Evolutionary conservation across 2,113 vertebrate genomes (phyloP), one percentile per base, ranked within the genome.

Genomic region (Aptenodytes patagonicus): DNA sequence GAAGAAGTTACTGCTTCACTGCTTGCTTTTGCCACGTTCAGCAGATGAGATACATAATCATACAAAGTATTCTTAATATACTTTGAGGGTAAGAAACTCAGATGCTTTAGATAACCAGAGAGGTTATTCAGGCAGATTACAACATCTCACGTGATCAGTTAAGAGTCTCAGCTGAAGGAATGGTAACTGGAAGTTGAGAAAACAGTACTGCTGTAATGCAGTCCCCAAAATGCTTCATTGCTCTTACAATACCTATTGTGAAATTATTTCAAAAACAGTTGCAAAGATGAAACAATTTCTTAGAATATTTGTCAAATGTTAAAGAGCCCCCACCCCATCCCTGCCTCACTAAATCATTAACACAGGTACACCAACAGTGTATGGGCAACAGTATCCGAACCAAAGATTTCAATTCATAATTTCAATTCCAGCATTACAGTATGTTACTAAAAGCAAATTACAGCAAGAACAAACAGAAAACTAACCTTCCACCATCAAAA

Each of bases 341-440:
- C 44, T 22, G 51, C 52, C 81, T 55, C 85, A 42, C 17, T 9
- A 32, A 16, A 21, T 15, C 51, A 8, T 24, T 32, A 46, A 25
- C n/a, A 25, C 25, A 3, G 61, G 24, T 3, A 51, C 19, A 40
- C 5, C 0, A 2, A 7, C 1, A 28, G 46, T 0, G 4, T 5
- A 17, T 2, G 34, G 34, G n/a, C 29, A 65, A 47, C 46, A 17
- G 61, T 1, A 46, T 2, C 34, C 2, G 1, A 44, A 28, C 7
- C 34, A 49, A 47, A 71, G 46, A 11, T 11, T 83, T 24, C 55
- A 31, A 36, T 9, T 21, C 25, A 11, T 17, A 3, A 54, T n/a
- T 82, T 40, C 36, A 76, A 36, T 34, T n/a, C 18, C 69, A 78
- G 29, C 32, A 16, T 15, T 55, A 66, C 32, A 34, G 31, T 11